Evolutionary conservation across 2,113 vertebrate species (phyloP), one percentile per base, ranked within the genome.

Genomic region (Zosterops hypoxanthus): DNA sequence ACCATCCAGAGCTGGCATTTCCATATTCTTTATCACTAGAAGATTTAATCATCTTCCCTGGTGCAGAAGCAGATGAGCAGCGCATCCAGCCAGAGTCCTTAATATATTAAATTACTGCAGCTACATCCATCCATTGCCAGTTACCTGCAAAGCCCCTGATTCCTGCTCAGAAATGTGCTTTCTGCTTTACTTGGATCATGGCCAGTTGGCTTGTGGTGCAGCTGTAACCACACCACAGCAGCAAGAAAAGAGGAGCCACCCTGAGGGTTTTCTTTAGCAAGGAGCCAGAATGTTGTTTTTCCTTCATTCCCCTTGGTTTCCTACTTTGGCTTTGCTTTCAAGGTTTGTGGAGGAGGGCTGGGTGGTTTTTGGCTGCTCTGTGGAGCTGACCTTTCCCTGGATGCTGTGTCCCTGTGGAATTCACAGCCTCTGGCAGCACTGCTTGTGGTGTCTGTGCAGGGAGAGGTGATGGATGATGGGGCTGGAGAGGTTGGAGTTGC

Each of bases 261-360:
- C 93, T 65, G 63, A 44, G 75, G 50, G 49, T 95, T 95, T 95
- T 79, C 90, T 93, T 95, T 86, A 96, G 96, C 94, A 83, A 52
- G 34, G 70, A 92, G 85, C 93, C 94, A 96, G 79, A 90, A 77
- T 0, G 0, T 31, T 92, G 90, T 82, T 82, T 87, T 94, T 80
- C 9, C 34, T 90, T 76, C 1, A 1, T 87, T 94, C 56, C 71
- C 46, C 49, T 79, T 44, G 52, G 39, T 86, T 96, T 91, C 47
- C 82, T 63, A 36, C 75, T 86, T 65, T 82, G 80, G 75, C 60
- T 92, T 80, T 63, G 42, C 79, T 88, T 61, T 72, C 75, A 73
- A 28, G 75, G 55, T 70, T 76, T 83, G 47, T 44, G 50, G 79
- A 90, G 68, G 75, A 81, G 77, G 50, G 41, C 25, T 1, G 69